A percentile compares a stretch with the other conserved stretches of the same genome.
Conservation (phyloP, 2,797 vertebrate species). For the Pantherophis alleghaniensis region DNA sequence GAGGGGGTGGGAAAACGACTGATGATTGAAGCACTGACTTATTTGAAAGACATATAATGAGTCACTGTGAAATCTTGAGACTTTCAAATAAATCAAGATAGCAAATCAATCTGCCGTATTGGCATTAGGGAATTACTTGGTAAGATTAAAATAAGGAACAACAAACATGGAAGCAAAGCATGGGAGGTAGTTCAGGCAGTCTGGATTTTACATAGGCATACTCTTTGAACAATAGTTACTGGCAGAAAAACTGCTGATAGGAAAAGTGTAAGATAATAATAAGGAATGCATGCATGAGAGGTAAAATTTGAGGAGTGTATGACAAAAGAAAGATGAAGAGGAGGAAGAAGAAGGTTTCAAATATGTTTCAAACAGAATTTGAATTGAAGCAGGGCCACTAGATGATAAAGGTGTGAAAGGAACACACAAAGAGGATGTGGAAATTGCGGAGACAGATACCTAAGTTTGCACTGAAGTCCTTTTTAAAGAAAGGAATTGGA, state of each 20-base stretch:
- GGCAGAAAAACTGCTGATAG: neutral
- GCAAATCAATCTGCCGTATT: neutral
- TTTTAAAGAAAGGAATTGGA: neutral
- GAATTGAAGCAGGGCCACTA: neutral
- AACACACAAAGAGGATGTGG: neutral
- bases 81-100: neutral
- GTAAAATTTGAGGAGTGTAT: neutral
- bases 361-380: neutral
- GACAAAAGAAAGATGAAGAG: neutral
- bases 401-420: neutral
- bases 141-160: neutral
- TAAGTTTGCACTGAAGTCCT: neutral
- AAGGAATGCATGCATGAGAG: neutral
- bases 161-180: neutral
- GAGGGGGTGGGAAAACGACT: rapidly evolving
- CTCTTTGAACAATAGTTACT: neutral
- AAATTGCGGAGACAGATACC: neutral
- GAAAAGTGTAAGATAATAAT: neutral
- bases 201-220: neutral
- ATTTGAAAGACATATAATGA: neutral
- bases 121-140: neutral
- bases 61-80: neutral
- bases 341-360: neutral
- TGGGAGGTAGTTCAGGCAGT: neutral
- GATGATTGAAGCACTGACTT: neutral